Conservation (phyloP, 2,888 invertebrate genomes). For the Diabrotica balteata region DNA sequence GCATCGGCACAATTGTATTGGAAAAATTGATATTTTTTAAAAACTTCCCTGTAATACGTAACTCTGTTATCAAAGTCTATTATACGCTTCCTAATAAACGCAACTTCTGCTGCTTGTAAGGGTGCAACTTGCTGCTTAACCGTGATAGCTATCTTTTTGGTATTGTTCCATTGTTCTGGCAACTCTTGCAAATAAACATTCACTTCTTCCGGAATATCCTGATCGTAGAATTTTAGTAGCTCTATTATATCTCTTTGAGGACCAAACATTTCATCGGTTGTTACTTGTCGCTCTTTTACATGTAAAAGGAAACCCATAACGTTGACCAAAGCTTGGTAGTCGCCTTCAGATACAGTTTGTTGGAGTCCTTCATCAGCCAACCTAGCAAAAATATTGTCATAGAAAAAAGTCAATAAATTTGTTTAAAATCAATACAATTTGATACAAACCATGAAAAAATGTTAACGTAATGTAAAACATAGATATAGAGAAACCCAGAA, state of each 20-base stretch:
- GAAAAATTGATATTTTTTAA: slow-evolving; percentile 79
- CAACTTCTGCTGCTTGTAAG: slow-evolving; percentile 91
- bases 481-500: too few species aligned
- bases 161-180: slow-evolving; percentile 95
- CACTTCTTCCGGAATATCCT: slow-evolving; percentile 96
- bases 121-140: slow-evolving; percentile 74
- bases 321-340: slow-evolving; percentile 86
- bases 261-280: slow-evolving; percentile 95
- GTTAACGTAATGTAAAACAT: too few species aligned
- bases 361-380: slow-evolving; percentile 86
- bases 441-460: too few species aligned
- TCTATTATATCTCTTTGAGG: slow-evolving; percentile 93
- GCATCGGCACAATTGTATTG: slow-evolving; percentile 78
- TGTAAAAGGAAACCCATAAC: slow-evolving; percentile 94
- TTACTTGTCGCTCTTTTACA: slow-evolving; percentile 87
- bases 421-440: too few species aligned
- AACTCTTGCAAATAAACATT: slow-evolving; percentile 90
- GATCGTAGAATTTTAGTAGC: slow-evolving; percentile 90
- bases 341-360: slow-evolving; percentile 85
- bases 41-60: slow-evolving; percentile 85
- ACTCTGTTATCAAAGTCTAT: slow-evolving; percentile 85
- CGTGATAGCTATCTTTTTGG: slow-evolving; percentile 88
- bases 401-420: too few species aligned
- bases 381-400: slow-evolving; percentile 48
- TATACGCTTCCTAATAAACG: slow-evolving; percentile 87